These are phyloP conservation scores for Epirrhoe alternata DNA, from an alignment of 2,888 invertebrate species.

Conservation along the genomic window DNA sequence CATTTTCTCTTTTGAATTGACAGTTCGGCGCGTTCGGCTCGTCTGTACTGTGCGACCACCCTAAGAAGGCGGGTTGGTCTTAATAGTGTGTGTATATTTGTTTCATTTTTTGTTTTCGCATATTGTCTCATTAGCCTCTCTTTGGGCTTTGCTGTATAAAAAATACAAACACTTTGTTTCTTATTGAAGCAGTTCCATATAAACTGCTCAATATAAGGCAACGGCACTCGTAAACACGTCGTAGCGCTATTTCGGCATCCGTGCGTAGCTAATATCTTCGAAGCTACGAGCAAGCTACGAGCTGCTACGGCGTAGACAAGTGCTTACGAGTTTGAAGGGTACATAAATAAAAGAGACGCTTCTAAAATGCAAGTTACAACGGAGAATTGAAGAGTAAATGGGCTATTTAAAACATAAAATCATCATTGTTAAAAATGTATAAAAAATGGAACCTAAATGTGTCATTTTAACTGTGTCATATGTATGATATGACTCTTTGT, in stretches of 20 bases:
- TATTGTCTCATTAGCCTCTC: background rate
- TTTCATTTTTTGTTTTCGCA: too few relatives aligned
- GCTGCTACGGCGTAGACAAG: slow-evolving; percentile 21
- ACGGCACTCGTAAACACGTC: slow-evolving; percentile 28
- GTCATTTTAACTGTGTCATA: too few relatives aligned
- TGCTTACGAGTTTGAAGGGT: slow-evolving; percentile 6
- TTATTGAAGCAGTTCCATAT: slow-evolving; percentile 24
- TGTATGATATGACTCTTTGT: too few relatives aligned
- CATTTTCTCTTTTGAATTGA: too few relatives aligned
- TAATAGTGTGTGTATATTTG: too few relatives aligned
- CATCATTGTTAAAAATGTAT: too few relatives aligned
- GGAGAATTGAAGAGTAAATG: too few relatives aligned
- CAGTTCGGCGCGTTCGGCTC: too few relatives aligned
- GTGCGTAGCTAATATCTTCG: slow-evolving; percentile 35
- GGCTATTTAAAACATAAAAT: too few relatives aligned
- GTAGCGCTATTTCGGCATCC: slow-evolving; percentile 31
- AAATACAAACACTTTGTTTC: slow-evolving; percentile 14
- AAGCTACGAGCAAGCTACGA: slow-evolving; percentile 23
- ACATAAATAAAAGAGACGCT: slow-evolving; percentile 2
- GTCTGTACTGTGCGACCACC: too few relatives aligned
- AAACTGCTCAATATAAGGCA: slow-evolving; percentile 25
- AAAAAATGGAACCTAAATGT: too few relatives aligned
- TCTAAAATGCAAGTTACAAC: background rate
- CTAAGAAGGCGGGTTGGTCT: too few relatives aligned
- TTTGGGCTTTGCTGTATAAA: background rate